phyloP scores from a whole-genome alignment of 2,797 vertebrate genomes.

The Tolypeutes matacus region DNA sequence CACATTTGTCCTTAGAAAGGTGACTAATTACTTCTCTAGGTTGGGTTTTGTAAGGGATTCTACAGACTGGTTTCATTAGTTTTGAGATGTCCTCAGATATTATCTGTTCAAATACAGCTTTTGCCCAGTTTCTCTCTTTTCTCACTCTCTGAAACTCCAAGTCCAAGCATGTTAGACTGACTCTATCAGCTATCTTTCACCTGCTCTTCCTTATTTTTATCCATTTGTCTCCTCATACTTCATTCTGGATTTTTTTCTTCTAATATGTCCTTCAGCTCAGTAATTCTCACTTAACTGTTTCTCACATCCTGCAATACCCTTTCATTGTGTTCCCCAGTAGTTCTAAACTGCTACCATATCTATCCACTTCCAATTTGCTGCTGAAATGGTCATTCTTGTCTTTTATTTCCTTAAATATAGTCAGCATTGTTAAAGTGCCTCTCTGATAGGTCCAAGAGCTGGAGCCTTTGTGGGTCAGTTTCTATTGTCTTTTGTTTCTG shows the following conservation, averaged over 20 bases:
- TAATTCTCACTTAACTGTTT: not conserved
- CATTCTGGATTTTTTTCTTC: not conserved
- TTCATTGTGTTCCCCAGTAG: not conserved
- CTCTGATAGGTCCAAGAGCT: not conserved
- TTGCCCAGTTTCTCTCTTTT: not conserved
- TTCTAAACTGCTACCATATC: not conserved
- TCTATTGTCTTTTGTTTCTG: constrained; percentile 8
- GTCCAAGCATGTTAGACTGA: not conserved
- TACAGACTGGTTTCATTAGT: not conserved
- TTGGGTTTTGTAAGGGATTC: constrained; percentile 10
- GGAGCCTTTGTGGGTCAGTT: not conserved
- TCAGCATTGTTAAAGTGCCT: not conserved
- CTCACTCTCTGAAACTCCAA: not conserved
- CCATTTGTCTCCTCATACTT: not conserved
- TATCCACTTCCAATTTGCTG: not conserved
- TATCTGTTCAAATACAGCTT: constrained; percentile 38
- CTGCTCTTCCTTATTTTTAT: not conserved
- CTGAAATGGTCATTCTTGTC: not conserved
- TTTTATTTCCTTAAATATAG: not conserved
- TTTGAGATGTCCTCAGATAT: not conserved
- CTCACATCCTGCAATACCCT: not conserved
- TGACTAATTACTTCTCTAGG: not conserved
- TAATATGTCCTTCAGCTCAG: not conserved
- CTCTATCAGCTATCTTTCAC: not conserved
- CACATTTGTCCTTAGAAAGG: constrained; percentile 3